These are phyloP conservation scores for Hedychridium roseum DNA, from an alignment of 2,888 invertebrate species.

Conservation along the genomic window DNA sequence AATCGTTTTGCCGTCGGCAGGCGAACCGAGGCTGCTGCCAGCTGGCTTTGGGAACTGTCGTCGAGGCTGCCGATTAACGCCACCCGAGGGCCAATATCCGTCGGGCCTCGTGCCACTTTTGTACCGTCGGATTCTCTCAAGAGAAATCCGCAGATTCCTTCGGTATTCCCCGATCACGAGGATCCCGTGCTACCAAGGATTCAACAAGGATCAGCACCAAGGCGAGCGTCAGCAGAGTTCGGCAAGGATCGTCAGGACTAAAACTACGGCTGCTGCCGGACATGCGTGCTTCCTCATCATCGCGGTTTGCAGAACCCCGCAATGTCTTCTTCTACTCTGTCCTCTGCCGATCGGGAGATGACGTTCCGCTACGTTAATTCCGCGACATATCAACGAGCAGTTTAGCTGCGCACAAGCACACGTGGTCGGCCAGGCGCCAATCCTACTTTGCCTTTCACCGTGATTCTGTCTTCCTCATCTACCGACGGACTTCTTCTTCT, in stretches of 20 bases:
- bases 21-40: not conserved
- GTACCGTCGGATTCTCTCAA: too few species aligned
- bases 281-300: slow-evolving; percentile 56
- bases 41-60: slow-evolving; percentile 1
- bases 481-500: not conserved
- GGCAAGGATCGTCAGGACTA: slow-evolving; percentile 26
- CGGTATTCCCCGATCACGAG: too few species aligned
- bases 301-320: slow-evolving; percentile 20
- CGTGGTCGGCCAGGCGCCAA: slow-evolving; percentile 27
- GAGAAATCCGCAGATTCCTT: too few species aligned
- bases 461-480: not conserved
- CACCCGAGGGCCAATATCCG: slow-evolving; percentile 5
- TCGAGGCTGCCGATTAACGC: slow-evolving; percentile 8
- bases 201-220: too few species aligned
- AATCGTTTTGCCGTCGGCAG: slow-evolving; percentile 13
- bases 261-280: slow-evolving; percentile 25
- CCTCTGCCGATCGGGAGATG: too few species aligned
- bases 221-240: slow-evolving; percentile 55
- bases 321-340: not conserved
- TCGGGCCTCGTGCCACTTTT: too few species aligned
- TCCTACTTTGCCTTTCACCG: not conserved
- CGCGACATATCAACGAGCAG: slow-evolving; percentile 30
- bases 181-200: too few species aligned
- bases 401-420: slow-evolving; percentile 21
- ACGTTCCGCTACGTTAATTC: slow-evolving; percentile 27